These are phyloP conservation scores for Hepsetus odoe DNA, from an alignment of 2,113 vertebrate genomes.

Conservation along the genomic window DNA sequence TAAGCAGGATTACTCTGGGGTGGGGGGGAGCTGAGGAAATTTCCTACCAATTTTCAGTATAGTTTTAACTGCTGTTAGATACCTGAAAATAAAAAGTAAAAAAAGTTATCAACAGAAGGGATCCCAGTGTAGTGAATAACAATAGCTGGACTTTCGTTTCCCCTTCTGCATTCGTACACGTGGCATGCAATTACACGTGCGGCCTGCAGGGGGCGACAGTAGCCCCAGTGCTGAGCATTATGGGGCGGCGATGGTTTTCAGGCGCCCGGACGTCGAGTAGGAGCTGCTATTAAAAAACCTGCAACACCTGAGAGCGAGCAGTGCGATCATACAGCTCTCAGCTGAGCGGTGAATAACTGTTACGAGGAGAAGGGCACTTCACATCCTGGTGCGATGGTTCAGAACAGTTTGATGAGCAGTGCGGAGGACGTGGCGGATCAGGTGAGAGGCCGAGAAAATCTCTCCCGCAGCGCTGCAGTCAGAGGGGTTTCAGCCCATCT, in stretches of 20 bases:
- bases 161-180: slow-evolving; percentile 46
- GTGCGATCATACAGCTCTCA: too few species aligned
- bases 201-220: slow-evolving; percentile 53
- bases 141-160: neutral
- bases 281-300: slow-evolving; percentile 13
- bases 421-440: slow-evolving; percentile 71
- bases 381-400: slow-evolving; percentile 53
- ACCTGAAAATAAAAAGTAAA: too few species aligned
- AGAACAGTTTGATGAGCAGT: slow-evolving; percentile 62
- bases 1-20: too few species aligned
- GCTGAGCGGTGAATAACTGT: too few species aligned
- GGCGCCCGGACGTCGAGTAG: slow-evolving; percentile 18
- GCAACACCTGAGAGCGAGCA: neutral
- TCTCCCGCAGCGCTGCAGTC: neutral
- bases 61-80: too few species aligned
- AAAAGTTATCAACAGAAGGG: neutral
- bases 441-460: slow-evolving; percentile 55
- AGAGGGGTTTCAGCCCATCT: too few species aligned
- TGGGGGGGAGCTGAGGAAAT: too few species aligned
- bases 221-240: slow-evolving; percentile 49
- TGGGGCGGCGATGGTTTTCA: slow-evolving; percentile 55
- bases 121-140: neutral
- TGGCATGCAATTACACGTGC: slow-evolving; percentile 49
- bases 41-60: too few species aligned
- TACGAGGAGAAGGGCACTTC: neutral